A percentile compares a stretch with the other conserved stretches of the same genome.
These are phyloP conservation scores for Leptopilina myrica DNA, from an alignment of 2,888 invertebrate species.

Conservation along the genomic window DNA sequence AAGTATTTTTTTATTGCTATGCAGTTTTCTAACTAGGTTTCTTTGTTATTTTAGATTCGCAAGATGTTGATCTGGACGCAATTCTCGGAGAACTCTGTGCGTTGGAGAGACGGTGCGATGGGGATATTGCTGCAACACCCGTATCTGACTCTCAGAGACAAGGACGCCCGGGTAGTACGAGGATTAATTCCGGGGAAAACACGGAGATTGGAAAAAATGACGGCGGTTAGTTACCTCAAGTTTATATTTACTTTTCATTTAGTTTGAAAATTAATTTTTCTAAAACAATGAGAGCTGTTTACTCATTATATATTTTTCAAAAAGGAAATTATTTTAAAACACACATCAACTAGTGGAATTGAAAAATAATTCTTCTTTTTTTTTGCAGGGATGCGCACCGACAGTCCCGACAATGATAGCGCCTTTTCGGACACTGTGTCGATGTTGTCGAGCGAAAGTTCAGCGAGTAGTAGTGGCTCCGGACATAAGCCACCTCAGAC, in stretches of 20 bases:
- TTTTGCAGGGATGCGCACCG: constrained; percentile 81
- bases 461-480: constrained; percentile 91
- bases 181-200: constrained; percentile 68
- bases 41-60: constrained; percentile 83
- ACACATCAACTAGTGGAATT: too few species aligned
- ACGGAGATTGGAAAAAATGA: constrained; percentile 70
- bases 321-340: too few species aligned
- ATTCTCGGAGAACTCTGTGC: constrained; percentile 97
- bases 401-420: constrained; percentile 98
- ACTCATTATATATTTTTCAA: too few species aligned
- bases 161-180: constrained; percentile 69
- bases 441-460: constrained; percentile 94
- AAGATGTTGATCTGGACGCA: constrained; percentile 97
- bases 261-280: neutral
- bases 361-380: too few species aligned
- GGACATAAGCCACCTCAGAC: constrained; percentile 78
- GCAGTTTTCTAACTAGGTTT: neutral
- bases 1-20: constrained; percentile 19
- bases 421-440: constrained; percentile 98
- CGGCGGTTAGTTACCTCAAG: constrained; percentile 49
- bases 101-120: constrained; percentile 85
- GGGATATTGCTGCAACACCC: constrained; percentile 73
- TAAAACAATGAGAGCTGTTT: neutral
- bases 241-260: constrained; percentile 21
- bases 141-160: constrained; percentile 71